Base-by-base conservation (phyloP, 2,113 vertebrate genomes). In the Furnarius figulus region DNA sequence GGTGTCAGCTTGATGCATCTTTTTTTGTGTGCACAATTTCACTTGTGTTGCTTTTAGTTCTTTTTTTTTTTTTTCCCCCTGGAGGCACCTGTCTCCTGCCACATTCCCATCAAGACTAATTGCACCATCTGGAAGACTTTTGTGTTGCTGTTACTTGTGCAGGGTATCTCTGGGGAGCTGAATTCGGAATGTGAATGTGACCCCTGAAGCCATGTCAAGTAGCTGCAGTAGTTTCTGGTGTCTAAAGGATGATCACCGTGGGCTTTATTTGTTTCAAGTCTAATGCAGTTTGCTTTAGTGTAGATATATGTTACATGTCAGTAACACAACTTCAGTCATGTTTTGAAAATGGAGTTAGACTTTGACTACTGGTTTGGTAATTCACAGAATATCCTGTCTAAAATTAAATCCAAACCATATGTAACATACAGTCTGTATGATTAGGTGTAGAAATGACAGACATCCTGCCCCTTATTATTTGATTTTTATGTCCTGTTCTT, bases 71-170 rank as follows among this genome's bases (percentile, higher is more conserved):
- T 91, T 94, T 73, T 52, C 39, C 42, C 77, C 86, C 87, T 66
- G 71, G 87, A 93, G 94, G 94, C 88, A 87, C 94, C 96, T 98
- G 96, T 97, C 97, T 98, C 93, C 94, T 98, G 97, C 96, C 97
- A 97, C 96, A 89, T 96, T 97, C 95, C 96, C 94, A 96, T 98
- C 98, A 98, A 96, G 92, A 96, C 97, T 98, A 98, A 98, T 98
- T 98, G 98, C 97, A 96, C 94, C 97, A 97, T 97, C 94, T 89
- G 94, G 94, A 97, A 96, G 91, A 92, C 95, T 97, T 97, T 96
- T 94, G 90, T 92, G 72, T 97, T 89, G 83, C 96, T 93, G 91
- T 88, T 97, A 72, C 93, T 97, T 21, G 81, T 82, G 95, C 86
- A 37, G 85, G 62, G 22, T 74, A 20, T 97, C 97, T 97, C 97